Evolutionary conservation across 2,113 vertebrate species (phyloP).

Genomic region (Manacus vitellinus): DNA sequence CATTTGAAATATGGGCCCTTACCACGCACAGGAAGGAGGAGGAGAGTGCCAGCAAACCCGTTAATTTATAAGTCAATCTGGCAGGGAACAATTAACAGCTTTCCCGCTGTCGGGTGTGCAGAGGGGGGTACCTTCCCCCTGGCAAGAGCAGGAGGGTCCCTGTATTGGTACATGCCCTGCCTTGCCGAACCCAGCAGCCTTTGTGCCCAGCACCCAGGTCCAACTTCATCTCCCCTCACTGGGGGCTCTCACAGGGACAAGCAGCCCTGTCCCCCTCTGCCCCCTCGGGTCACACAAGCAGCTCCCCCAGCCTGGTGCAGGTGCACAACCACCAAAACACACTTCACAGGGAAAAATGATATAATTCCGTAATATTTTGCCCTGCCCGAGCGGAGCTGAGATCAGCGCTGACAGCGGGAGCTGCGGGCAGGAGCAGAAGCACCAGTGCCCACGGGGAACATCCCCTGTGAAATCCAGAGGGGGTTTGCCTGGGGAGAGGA

Average conservation of each 20-base stretch:
- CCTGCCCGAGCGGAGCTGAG: rapidly evolving
- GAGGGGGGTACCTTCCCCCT: not conserved
- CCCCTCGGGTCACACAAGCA: rapidly evolving
- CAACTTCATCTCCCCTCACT: rapidly evolving
- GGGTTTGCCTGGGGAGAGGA: rapidly evolving
- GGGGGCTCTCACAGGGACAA: rapidly evolving
- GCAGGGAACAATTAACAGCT: constrained; percentile 62
- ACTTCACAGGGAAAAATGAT: rapidly evolving
- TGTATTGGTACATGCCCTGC: rapidly evolving
- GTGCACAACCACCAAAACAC: not conserved
- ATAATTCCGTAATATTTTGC: rapidly evolving
- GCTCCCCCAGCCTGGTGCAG: rapidly evolving
- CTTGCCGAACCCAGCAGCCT: rapidly evolving
- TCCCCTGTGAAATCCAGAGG: rapidly evolving
- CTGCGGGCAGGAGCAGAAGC: not conserved
- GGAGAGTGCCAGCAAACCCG: constrained; percentile 48
- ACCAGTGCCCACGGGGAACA: rapidly evolving
- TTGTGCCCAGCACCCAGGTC: rapidly evolving
- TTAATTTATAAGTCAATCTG: constrained; percentile 67
- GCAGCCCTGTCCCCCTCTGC: not conserved
- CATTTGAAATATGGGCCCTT: constrained; percentile 31
- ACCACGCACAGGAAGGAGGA: constrained; percentile 55
- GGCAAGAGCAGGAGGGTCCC: not conserved
- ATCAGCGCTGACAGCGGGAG: not conserved
- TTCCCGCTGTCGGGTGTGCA: not conserved